phyloP scores from a whole-genome alignment of 1,140 invertebrate species.

The Ceratina australensis region DNA sequence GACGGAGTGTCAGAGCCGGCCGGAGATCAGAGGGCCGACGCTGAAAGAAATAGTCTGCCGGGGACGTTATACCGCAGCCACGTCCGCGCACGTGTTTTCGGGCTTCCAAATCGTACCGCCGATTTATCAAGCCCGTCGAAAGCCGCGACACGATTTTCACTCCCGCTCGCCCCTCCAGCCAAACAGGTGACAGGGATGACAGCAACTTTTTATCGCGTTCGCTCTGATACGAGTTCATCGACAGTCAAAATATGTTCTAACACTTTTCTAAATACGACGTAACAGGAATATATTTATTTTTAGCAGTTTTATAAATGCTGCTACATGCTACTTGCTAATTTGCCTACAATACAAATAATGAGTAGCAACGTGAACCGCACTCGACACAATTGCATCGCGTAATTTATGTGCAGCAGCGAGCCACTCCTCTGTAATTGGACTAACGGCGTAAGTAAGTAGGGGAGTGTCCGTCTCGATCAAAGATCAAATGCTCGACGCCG shows the following conservation, averaged over 20 bases:
- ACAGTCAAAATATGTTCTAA: background rate
- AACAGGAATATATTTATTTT: background rate
- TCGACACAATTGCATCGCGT: constrained; percentile 21
- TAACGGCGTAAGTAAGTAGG: constrained; percentile 16
- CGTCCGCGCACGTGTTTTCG: constrained; percentile 60
- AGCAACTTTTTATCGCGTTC: background rate
- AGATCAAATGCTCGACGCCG: constrained; percentile 41
- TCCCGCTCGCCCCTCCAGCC: constrained; percentile 22
- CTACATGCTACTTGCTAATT: background rate
- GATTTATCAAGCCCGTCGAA: constrained; percentile 69
- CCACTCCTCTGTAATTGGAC: constrained; percentile 41
- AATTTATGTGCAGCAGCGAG: constrained; percentile 27
- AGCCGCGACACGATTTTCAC: constrained; percentile 47
- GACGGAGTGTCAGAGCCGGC: constrained; percentile 60
- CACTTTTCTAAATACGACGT: too few species aligned
- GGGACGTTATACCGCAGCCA: constrained; percentile 39
- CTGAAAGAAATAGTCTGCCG: constrained; percentile 70
- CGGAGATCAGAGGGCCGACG: constrained; percentile 68
- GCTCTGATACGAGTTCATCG: constrained; percentile 13
- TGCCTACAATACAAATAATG: constrained; percentile 4
- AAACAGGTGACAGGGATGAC: constrained; percentile 35
- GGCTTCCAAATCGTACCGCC: constrained; percentile 50
- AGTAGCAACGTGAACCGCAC: background rate
- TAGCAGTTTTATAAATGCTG: background rate
- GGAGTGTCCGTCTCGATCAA: constrained; percentile 39